phyloP scores from a whole-genome alignment of 2,113 vertebrate genomes.

The Martes martes region DNA sequence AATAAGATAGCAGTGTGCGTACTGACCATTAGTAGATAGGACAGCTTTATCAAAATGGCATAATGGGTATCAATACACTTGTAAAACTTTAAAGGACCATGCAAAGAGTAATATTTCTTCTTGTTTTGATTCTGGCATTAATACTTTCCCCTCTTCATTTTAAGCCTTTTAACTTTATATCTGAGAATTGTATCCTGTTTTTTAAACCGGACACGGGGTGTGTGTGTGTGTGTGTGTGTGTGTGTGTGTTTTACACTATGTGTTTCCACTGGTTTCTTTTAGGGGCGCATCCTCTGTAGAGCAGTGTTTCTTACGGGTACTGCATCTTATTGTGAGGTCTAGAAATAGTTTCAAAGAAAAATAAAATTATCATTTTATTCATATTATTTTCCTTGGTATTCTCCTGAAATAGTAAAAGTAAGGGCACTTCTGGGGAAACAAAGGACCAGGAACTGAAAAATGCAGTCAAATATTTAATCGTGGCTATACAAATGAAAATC shows the following conservation, averaged over 20 bases:
- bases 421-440: background rate
- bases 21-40: background rate
- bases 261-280: background rate
- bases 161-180: background rate
- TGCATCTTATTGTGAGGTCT: background rate
- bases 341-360: slow-evolving; percentile 2
- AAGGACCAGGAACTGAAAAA: background rate
- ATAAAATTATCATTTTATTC: background rate
- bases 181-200: background rate
- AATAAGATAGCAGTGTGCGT: background rate
- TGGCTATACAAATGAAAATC: slow-evolving; percentile 19
- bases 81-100: background rate
- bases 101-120: background rate
- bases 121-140: background rate
- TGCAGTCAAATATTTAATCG: background rate
- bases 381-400: background rate
- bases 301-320: background rate
- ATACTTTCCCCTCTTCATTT: background rate
- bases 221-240: background rate
- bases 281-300: background rate
- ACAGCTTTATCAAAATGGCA: background rate
- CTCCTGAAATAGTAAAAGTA: slow-evolving; percentile 13
- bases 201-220: background rate
- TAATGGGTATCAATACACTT: background rate
- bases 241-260: background rate